These are phyloP conservation scores for Psilopsiagon aurifrons DNA, from an alignment of 2,113 vertebrate genomes.

Conservation along the genomic window DNA sequence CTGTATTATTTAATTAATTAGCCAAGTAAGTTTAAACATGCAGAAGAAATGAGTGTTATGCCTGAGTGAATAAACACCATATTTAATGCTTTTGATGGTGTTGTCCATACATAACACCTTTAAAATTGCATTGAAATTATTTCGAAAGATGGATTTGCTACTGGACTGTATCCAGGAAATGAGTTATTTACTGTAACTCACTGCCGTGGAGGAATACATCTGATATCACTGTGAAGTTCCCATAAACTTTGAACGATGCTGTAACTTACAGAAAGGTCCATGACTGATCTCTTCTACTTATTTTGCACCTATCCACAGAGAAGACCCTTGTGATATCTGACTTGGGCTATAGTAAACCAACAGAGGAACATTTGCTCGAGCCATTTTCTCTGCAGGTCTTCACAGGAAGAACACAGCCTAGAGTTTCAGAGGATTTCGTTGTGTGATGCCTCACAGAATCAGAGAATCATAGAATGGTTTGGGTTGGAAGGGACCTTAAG, in stretches of 20 bases:
- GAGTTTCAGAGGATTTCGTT: constrained; percentile 7
- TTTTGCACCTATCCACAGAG: constrained; percentile 63
- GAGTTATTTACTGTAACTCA: constrained; percentile 74
- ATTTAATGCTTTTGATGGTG: constrained; percentile 54
- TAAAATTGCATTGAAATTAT: constrained; percentile 63
- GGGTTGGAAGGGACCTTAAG: not conserved
- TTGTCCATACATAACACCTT: constrained; percentile 62
- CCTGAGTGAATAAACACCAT: constrained; percentile 18
- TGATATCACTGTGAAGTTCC: constrained; percentile 65
- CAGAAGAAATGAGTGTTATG: constrained; percentile 11
- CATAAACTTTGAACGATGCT: constrained; percentile 57
- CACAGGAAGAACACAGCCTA: not conserved
- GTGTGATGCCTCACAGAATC: not conserved
- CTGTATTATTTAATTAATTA: constrained; percentile 48
- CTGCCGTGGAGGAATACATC: constrained; percentile 16
- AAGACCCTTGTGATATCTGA: constrained; percentile 37
- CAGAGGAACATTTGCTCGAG: not conserved
- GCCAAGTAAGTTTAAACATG: constrained; percentile 54
- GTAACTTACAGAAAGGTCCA: constrained; percentile 50
- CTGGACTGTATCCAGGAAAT: constrained; percentile 56
- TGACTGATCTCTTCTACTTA: constrained; percentile 40
- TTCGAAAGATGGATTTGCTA: constrained; percentile 38
- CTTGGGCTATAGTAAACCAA: constrained; percentile 16
- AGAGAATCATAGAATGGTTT: not conserved
- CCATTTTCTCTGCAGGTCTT: not conserved